Conservation (phyloP, 37 sponge, comb jelly and placozoan species). For the Halichondria panicea region DNA sequence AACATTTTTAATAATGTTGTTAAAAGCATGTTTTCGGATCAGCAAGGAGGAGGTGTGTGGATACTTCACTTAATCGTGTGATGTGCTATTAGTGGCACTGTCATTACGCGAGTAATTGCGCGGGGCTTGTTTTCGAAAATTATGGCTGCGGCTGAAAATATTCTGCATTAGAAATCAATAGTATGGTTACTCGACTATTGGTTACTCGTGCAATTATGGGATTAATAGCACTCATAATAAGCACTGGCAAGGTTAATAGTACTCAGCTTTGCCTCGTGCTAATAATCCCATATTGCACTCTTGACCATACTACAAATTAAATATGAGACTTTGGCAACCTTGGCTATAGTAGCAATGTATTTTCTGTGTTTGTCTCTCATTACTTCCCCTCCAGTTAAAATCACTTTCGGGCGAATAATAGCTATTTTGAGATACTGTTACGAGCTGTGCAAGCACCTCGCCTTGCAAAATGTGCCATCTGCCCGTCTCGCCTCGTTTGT, state of each 20-base stretch:
- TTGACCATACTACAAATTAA: not conserved
- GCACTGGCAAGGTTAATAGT: no score
- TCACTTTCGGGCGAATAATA: constrained; percentile 48
- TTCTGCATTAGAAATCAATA: no score
- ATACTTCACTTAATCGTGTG: no score
- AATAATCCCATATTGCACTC: no score
- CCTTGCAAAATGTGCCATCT: not conserved
- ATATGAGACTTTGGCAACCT: not conserved
- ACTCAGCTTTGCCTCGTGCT: no score
- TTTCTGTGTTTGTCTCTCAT: no score
- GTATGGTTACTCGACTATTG: no score
- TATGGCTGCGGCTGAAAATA: not conserved
- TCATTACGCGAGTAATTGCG: not conserved
- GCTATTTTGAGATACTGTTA: constrained; percentile 57
- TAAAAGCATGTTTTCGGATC: constrained; percentile 59
- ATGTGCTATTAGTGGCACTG: no score
- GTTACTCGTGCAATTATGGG: no score
- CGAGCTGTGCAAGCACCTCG: constrained; percentile 36
- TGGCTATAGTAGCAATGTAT: no score
- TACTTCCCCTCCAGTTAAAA: no score
- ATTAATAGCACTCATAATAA: no score
- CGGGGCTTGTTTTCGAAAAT: not conserved
- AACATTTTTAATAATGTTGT: constrained; percentile 34
- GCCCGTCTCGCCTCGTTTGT: constrained; percentile 29
- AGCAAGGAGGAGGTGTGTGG: constrained; percentile 13